These are phyloP conservation scores for Isurus oxyrinchus DNA, from an alignment of 2,113 vertebrate genomes.

Conservation along the genomic window DNA sequence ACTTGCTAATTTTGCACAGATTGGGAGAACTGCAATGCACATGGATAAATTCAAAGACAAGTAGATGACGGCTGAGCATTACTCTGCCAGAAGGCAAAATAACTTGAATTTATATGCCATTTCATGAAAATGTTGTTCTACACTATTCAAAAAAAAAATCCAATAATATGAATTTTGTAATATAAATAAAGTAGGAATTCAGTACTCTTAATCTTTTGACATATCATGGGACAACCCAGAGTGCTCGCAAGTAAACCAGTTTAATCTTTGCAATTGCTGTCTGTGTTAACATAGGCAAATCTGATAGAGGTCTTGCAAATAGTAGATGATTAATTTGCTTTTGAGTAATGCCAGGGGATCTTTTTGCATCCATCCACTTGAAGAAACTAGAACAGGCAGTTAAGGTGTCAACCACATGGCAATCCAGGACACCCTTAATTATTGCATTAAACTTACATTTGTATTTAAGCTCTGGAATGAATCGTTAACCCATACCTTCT, in stretches of 20 bases:
- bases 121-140: neutral
- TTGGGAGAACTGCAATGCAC: neutral
- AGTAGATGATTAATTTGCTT: neutral
- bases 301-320: neutral
- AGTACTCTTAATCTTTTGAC: neutral
- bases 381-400: neutral
- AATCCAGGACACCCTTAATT: neutral
- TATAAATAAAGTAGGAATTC: neutral
- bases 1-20: neutral
- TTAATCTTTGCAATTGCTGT: neutral
- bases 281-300: neutral
- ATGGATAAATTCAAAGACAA: neutral
- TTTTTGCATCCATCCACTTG: too few species aligned
- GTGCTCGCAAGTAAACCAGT: neutral
- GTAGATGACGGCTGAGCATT: neutral
- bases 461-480: neutral
- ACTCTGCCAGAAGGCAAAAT: neutral
- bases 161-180: neutral
- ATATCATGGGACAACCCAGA: neutral
- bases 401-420: neutral
- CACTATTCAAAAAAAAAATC: neutral
- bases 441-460: neutral
- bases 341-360: neutral
- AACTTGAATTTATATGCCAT: neutral
- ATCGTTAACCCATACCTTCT: neutral